Evolutionary conservation across 2,113 vertebrate species (phyloP).

Genomic region (Willisornis vidua): DNA sequence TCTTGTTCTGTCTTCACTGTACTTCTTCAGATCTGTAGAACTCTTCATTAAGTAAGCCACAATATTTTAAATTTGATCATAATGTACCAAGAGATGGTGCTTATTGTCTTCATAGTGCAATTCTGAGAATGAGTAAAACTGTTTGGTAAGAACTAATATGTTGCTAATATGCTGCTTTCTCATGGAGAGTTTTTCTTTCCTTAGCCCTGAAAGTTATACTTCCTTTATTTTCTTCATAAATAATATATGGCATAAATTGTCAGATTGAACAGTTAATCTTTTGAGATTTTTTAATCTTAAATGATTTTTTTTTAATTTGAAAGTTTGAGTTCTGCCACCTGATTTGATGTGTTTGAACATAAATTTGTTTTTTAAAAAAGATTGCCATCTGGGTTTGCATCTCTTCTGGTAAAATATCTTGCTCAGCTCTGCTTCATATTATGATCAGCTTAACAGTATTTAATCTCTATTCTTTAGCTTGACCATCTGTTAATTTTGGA

Average conservation of each 20-base stretch:
- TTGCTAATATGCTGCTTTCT: background rate
- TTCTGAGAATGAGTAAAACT: background rate
- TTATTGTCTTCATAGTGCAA: background rate
- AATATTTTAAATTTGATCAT: background rate
- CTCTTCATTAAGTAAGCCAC: background rate
- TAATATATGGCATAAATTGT: background rate
- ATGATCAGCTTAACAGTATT: background rate
- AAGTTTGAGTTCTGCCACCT: background rate
- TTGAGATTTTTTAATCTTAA: background rate
- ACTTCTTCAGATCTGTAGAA: background rate
- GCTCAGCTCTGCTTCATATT: background rate
- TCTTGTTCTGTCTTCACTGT: background rate
- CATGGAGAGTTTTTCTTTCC: background rate
- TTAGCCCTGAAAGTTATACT: background rate
- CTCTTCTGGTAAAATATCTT: background rate
- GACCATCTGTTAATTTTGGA: constrained; percentile 46
- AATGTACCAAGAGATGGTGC: background rate
- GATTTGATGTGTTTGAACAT: background rate
- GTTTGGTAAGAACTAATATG: background rate
- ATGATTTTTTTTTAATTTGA: background rate
- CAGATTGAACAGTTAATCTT: background rate
- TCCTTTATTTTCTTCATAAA: background rate
- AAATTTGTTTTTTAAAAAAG: background rate
- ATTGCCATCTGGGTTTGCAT: background rate
- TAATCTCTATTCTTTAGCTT: background rate